Percentiles rank a stretch among this genome's conserved stretches.
Evolutionary conservation across 2,888 invertebrate genomes (phyloP).

Genomic region (Nysson spinosus): DNA sequence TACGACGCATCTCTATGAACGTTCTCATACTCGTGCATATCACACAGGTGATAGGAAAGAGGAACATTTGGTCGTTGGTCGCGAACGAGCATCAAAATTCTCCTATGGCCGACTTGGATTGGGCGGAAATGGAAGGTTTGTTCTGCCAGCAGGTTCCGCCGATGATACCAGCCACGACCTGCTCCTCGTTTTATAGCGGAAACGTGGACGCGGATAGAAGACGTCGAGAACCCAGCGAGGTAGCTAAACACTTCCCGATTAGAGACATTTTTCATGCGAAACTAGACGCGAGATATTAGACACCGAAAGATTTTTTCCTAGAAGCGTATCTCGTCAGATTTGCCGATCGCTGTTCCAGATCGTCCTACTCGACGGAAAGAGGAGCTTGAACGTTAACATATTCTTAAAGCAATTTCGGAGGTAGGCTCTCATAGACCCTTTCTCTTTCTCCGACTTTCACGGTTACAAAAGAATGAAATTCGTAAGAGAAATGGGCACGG

Average conservation of each 20-base stretch:
- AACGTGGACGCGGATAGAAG: conserved; percentile 80
- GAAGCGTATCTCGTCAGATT: background rate
- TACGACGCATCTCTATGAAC: background rate
- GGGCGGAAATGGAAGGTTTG: conserved; percentile 95
- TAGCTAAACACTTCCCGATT: conserved; percentile 59
- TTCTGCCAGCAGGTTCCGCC: conserved; percentile 92
- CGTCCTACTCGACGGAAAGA: conserved; percentile 92
- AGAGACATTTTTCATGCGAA: too few relatives aligned
- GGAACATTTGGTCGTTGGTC: conserved; percentile 95
- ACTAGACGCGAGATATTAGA: too few relatives aligned
- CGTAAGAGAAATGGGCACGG: too few relatives aligned
- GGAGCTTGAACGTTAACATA: conserved; percentile 98
- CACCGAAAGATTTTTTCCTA: too few relatives aligned
- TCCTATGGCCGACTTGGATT: conserved; percentile 91
- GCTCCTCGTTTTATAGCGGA: conserved; percentile 79
- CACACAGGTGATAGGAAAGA: conserved; percentile 88
- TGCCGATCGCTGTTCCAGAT: conserved; percentile 80
- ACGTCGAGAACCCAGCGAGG: conserved; percentile 89
- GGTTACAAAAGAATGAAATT: too few relatives aligned
- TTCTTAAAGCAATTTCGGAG: conserved; percentile 97
- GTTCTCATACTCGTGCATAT: too few relatives aligned
- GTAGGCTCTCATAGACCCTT: conserved; percentile 78
- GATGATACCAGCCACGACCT: conserved; percentile 74
- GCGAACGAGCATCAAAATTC: conserved; percentile 91
- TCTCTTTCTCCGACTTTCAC: too few relatives aligned